phyloP scores from a whole-genome alignment of 2,888 invertebrate genomes.

The Patella caerulea region DNA sequence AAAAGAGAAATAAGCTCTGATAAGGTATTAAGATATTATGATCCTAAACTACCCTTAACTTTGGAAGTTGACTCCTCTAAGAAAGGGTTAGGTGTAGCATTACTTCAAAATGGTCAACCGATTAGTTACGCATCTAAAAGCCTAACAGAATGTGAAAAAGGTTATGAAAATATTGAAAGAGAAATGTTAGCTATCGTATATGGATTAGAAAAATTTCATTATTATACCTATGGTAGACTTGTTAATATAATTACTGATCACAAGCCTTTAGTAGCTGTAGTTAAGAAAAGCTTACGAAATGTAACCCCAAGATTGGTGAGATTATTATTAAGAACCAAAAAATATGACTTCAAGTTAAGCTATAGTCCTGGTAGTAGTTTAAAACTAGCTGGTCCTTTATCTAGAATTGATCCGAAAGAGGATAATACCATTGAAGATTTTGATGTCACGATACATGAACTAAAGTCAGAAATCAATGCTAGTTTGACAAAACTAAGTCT shows the following conservation, averaged over 20 bases:
- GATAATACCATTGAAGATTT: constrained; percentile 4
- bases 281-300: constrained; percentile 1
- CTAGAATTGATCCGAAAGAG: constrained; percentile 2
- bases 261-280: background rate
- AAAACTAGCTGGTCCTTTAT: constrained; percentile 4
- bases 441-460: background rate
- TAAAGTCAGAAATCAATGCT: background rate
- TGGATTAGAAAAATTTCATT: constrained; percentile 8
- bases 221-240: constrained; percentile 4
- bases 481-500: background rate
- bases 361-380: background rate
- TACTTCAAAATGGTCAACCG: constrained; percentile 42
- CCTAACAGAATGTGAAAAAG: background rate
- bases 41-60: constrained; percentile 29
- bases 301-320: background rate
- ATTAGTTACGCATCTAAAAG: constrained; percentile 47
- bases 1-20: constrained; percentile 17
- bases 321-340: background rate
- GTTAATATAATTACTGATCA: constrained; percentile 1
- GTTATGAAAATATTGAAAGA: constrained; percentile 2
- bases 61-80: constrained; percentile 43
- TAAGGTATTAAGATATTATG: constrained; percentile 22
- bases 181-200: constrained; percentile 5
- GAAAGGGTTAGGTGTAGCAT: constrained; percentile 41
- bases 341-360: background rate